Evolutionary conservation across 2,888 invertebrate species (phyloP).

Genomic region (Ditula angustiorana): DNA sequence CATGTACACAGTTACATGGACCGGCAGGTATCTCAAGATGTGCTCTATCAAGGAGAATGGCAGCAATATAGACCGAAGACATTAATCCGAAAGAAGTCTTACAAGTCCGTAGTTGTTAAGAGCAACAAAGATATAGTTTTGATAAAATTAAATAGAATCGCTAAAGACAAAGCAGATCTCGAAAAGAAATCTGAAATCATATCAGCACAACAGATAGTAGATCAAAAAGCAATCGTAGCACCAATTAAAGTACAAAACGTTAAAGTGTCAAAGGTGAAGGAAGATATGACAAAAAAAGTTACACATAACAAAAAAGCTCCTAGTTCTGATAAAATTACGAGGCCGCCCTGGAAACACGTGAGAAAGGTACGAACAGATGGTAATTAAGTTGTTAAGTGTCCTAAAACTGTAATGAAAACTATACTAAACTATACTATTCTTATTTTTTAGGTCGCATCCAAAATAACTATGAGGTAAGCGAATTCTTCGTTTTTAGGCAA

Average conservation of each 20-base stretch:
- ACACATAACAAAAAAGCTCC: slow-evolving; percentile 34
- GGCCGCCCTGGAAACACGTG: neutral
- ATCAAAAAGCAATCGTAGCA: neutral
- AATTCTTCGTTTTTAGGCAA: too few species aligned
- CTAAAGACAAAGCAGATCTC: slow-evolving; percentile 1
- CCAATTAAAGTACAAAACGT: slow-evolving; percentile 27
- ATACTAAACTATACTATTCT: slow-evolving; percentile 8
- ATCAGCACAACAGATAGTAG: neutral
- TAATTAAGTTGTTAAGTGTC: neutral
- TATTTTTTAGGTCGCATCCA: slow-evolving; percentile 61
- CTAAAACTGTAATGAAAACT: neutral
- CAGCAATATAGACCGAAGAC: slow-evolving; percentile 56
- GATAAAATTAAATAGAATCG: slow-evolving; percentile 41
- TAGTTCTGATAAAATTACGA: slow-evolving; percentile 31
- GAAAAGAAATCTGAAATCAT: neutral
- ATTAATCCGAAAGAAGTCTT: slow-evolving; percentile 42
- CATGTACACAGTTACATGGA: slow-evolving; percentile 75
- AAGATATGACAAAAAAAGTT: slow-evolving; percentile 29
- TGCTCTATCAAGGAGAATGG: slow-evolving; percentile 78
- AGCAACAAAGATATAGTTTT: slow-evolving; percentile 29
- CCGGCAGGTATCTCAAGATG: slow-evolving; percentile 66
- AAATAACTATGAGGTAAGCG: slow-evolving; percentile 57
- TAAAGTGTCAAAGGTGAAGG: slow-evolving; percentile 40
- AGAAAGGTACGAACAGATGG: neutral
- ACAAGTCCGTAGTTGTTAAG: slow-evolving; percentile 40